Percentiles rank a stretch among this genome's conserved stretches.
Conservation (phyloP, 2,888 invertebrate species). For the Linyphia triangularis region DNA sequence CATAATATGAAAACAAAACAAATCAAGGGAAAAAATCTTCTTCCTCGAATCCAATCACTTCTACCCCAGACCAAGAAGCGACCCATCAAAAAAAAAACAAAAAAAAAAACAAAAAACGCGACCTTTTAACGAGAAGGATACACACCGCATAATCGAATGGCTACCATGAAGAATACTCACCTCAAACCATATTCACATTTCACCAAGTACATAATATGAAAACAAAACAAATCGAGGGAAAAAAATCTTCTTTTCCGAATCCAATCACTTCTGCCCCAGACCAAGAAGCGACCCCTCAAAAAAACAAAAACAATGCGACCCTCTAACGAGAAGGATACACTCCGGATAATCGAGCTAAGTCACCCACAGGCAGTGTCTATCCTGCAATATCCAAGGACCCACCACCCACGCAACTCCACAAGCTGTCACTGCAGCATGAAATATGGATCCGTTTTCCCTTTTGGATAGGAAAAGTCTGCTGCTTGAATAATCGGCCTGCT, state of each 20-base stretch:
- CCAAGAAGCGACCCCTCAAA: background rate
- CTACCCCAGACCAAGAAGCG: no score
- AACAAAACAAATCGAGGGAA: background rate
- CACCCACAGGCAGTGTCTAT: conserved; percentile 10
- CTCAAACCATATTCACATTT: no score
- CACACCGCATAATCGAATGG: no score
- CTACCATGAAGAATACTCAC: no score
- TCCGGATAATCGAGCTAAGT: conserved; percentile 32
- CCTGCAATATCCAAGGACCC: conserved; percentile 17
- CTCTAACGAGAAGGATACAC: background rate
- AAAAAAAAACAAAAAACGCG: no score
- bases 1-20: no score
- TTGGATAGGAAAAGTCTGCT: conserved; percentile 20
- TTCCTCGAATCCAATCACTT: no score
- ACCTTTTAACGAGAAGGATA: no score
- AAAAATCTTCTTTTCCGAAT: background rate
- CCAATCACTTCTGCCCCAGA: background rate
- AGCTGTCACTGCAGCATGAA: conserved; percentile 59
- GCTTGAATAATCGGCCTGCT: conserved; percentile 60
- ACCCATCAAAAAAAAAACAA: no score
- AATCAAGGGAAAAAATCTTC: no score
- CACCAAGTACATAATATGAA: no score
- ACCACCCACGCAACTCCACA: conserved; percentile 10
- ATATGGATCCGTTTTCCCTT: conserved; percentile 53
- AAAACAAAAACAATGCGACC: conserved; percentile 16